Conservation (phyloP, 2,113 vertebrate genomes). For the Trematomus loennbergii region DNA sequence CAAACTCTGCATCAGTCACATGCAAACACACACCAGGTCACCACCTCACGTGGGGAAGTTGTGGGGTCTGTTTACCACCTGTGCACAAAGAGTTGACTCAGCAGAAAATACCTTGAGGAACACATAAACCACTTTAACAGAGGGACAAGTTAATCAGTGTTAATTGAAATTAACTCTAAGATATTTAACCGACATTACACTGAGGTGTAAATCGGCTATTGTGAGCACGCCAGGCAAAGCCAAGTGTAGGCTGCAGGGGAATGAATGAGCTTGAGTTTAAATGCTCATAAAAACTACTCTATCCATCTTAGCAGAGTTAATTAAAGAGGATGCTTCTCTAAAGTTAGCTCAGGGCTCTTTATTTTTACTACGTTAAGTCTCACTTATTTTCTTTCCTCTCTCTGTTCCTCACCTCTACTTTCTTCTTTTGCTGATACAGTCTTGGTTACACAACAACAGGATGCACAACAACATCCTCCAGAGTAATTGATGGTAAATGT, state of each 20-base stretch:
- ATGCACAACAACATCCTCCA: slow-evolving; percentile 42
- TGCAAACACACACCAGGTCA: slow-evolving; percentile 23
- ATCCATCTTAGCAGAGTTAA: slow-evolving; percentile 65
- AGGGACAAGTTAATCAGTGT: slow-evolving; percentile 15
- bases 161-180: slow-evolving; percentile 19
- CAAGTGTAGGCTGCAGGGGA: slow-evolving; percentile 49
- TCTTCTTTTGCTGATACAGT: slow-evolving; percentile 28
- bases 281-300: slow-evolving; percentile 65
- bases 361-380: slow-evolving; percentile 64
- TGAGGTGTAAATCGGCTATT: slow-evolving; percentile 33
- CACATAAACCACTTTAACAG: slow-evolving; percentile 8
- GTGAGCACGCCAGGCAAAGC: slow-evolving; percentile 22
- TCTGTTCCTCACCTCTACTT: slow-evolving; percentile 39
- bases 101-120: slow-evolving; percentile 8
- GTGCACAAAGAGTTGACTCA: slow-evolving; percentile 30
- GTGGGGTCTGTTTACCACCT: slow-evolving; percentile 47
- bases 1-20: slow-evolving; percentile 32
- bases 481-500: slow-evolving; percentile 43
- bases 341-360: slow-evolving; percentile 69
- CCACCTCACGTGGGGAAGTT: slow-evolving; percentile 14
- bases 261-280: slow-evolving; percentile 56
- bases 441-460: slow-evolving; percentile 48
- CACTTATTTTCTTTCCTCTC: slow-evolving; percentile 53
- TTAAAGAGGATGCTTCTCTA: slow-evolving; percentile 79
- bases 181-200: slow-evolving; percentile 12